Percentiles rank a stretch among this genome's conserved stretches.
phyloP scores from a whole-genome alignment of 2,113 vertebrate species.

The Amblyornis subalaris region DNA sequence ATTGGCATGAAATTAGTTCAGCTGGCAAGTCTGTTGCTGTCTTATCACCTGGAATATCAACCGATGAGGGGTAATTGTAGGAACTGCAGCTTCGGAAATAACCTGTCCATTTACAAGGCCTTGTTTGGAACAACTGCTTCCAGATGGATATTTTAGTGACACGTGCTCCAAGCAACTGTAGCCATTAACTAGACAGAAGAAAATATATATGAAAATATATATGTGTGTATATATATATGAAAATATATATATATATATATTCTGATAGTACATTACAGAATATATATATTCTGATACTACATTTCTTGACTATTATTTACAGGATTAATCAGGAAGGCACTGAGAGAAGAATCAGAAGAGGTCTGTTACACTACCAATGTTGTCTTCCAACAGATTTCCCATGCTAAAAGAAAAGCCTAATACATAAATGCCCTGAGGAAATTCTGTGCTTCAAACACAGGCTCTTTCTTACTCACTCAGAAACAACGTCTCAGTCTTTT shows the following conservation, averaged over 20 bases:
- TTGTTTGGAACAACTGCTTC: neutral
- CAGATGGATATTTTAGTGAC: neutral
- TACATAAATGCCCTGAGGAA: neutral
- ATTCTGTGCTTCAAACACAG: neutral
- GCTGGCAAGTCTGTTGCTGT: neutral
- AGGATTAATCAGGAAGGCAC: neutral
- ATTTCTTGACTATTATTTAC: neutral
- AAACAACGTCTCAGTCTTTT: neutral
- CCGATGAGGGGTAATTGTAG: neutral
- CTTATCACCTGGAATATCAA: neutral
- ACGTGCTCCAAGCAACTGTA: neutral
- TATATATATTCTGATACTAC: neutral
- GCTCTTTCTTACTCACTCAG: neutral
- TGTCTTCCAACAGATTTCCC: neutral
- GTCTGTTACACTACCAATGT: rapidly evolving
- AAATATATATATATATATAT: neutral
- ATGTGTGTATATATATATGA: too few species aligned
- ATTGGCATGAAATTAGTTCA: neutral
- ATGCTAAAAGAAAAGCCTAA: neutral
- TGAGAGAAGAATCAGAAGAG: neutral
- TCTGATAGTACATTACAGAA: too few species aligned
- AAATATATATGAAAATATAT: neutral
- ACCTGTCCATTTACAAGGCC: neutral
- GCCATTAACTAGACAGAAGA: neutral
- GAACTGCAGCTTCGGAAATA: neutral